These are phyloP conservation scores for Chamaetylas fuelleborni DNA, from an alignment of 2,113 vertebrate species.

Conservation along the genomic window DNA sequence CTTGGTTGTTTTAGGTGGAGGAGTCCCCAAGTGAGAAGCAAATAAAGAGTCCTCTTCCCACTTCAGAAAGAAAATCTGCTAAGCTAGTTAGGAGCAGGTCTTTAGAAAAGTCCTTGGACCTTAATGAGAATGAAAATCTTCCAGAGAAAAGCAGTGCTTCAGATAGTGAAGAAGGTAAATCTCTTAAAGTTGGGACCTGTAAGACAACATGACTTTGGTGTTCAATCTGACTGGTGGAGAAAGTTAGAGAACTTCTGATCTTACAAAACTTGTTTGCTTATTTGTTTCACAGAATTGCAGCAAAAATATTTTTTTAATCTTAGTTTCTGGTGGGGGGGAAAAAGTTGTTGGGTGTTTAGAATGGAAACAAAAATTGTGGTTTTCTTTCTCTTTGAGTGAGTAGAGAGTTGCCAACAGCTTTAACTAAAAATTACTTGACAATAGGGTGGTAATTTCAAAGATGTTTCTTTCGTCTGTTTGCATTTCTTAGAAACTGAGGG, in stretches of 20 bases:
- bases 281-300: neutral
- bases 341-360: neutral
- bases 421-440: neutral
- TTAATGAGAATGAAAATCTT: slow-evolving; percentile 86
- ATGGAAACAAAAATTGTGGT: neutral
- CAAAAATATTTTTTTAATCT: neutral
- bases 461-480: neutral
- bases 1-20: slow-evolving; percentile 66
- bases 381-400: neutral
- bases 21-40: slow-evolving; percentile 65
- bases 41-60: slow-evolving; percentile 65
- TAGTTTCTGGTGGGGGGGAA: neutral
- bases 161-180: slow-evolving; percentile 87
- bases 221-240: neutral
- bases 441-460: neutral
- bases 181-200: neutral
- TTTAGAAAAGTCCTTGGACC: slow-evolving; percentile 78
- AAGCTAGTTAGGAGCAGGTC: slow-evolving; percentile 67
- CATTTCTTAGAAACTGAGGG: neutral
- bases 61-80: slow-evolving; percentile 65
- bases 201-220: neutral
- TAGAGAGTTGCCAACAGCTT: neutral
- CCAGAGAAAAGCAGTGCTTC: slow-evolving; percentile 83
- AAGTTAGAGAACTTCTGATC: neutral
- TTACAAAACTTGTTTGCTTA: neutral